phyloP scores from a whole-genome alignment of 1,140 invertebrate genomes.

The Schmidtea mediterranea region DNA sequence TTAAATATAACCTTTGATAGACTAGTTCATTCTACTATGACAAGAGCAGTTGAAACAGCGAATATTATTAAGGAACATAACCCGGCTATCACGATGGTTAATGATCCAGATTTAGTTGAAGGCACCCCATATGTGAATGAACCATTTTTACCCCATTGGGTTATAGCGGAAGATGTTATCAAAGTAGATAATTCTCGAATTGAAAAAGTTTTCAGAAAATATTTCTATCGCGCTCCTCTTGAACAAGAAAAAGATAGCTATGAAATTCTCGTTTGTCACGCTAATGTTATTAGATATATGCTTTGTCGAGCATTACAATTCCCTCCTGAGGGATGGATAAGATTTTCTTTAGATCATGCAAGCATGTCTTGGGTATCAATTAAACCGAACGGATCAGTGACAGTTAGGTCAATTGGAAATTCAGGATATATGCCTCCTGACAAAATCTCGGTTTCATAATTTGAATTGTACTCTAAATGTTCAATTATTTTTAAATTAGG shows the following conservation, averaged over 20 bases:
- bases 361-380: slow-evolving; percentile 74
- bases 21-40: slow-evolving; percentile 66
- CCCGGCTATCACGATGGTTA: slow-evolving; percentile 29
- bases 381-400: slow-evolving; percentile 52
- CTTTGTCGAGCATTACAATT: slow-evolving; percentile 86
- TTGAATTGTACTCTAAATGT: slow-evolving; percentile 1
- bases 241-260: slow-evolving; percentile 53
- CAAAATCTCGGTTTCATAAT: slow-evolving; percentile 30
- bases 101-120: slow-evolving; percentile 54
- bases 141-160: slow-evolving; percentile 37
- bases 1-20: slow-evolving; percentile 47
- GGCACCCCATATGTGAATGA: slow-evolving; percentile 66
- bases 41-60: slow-evolving; percentile 62
- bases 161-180: slow-evolving; percentile 42
- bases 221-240: slow-evolving; percentile 60
- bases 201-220: slow-evolving; percentile 73
- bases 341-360: slow-evolving; percentile 60
- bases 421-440: slow-evolving; percentile 55
- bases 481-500: not conserved
- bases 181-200: slow-evolving; percentile 75
- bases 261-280: slow-evolving; percentile 80
- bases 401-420: slow-evolving; percentile 50
- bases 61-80: slow-evolving; percentile 45
- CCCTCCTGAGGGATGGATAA: slow-evolving; percentile 76
- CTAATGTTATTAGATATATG: slow-evolving; percentile 90